These are phyloP conservation scores for Ctenomys sociabilis DNA, from an alignment of 2,113 vertebrate genomes.

Conservation along the genomic window DNA sequence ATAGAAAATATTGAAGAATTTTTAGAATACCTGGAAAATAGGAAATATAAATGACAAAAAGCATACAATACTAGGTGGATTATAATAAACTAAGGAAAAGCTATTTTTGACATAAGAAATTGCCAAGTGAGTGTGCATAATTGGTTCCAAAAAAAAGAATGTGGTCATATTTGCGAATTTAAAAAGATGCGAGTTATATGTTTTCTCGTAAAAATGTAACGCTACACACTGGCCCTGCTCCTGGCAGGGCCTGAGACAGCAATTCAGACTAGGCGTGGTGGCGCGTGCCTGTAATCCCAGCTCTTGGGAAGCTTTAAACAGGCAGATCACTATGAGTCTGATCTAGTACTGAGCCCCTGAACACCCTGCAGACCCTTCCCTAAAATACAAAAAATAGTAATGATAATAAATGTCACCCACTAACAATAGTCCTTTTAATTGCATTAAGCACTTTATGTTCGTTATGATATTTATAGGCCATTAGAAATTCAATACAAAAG, in stretches of 20 bases:
- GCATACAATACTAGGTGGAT: background rate
- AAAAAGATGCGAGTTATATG: background rate
- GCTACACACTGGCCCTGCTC: no score
- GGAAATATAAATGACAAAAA: background rate
- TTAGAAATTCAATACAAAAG: conserved; percentile 44
- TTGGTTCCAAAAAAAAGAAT: background rate
- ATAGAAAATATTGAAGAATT: background rate
- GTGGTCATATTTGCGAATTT: no score
- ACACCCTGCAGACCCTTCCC: no score
- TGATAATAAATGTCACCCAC: background rate
- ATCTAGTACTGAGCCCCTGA: no score
- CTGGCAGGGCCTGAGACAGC: no score
- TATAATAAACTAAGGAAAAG: background rate
- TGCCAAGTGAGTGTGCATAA: background rate
- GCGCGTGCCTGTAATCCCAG: no score
- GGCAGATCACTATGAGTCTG: no score
- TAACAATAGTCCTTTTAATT: background rate
- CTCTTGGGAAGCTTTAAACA: no score
- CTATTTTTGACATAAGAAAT: background rate
- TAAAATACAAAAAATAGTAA: no score
- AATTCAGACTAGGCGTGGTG: no score
- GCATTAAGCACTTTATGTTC: background rate
- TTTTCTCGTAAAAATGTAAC: background rate
- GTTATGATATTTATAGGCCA: background rate
- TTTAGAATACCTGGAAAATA: background rate